Conservation (phyloP, 1,140 invertebrate species). For the Chrysomallon squamiferum region DNA sequence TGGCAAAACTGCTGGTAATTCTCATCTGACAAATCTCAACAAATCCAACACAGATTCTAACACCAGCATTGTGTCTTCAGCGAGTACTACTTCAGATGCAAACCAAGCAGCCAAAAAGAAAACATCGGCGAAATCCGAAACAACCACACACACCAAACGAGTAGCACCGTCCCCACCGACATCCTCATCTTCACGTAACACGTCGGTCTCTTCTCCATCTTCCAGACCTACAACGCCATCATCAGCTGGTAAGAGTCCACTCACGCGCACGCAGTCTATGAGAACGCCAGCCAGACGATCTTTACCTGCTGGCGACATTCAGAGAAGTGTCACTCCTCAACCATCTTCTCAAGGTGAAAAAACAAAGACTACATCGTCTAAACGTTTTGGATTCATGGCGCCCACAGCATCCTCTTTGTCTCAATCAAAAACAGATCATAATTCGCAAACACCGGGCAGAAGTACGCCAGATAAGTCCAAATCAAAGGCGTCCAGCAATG, state of each 20-base stretch:
- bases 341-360: conserved; percentile 4
- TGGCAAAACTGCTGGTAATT: background rate
- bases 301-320: background rate
- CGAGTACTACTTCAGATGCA: conserved; percentile 2
- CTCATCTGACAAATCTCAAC: conserved; percentile 27
- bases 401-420: conserved; percentile 50
- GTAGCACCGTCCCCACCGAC: background rate
- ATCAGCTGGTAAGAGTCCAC: conserved; percentile 4
- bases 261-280: conserved; percentile 48
- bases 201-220: conserved; percentile 1
- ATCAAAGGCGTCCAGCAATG: conserved; percentile 5
- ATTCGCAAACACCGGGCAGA: background rate
- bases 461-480: conserved; percentile 19
- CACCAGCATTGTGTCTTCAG: conserved; percentile 32
- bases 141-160: background rate
- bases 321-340: conserved; percentile 6
- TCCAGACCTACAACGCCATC: conserved; percentile 22
- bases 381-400: conserved; percentile 42
- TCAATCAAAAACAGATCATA: background rate
- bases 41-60: conserved; percentile 37
- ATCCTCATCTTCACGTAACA: background rate
- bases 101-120: background rate
- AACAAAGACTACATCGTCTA: conserved; percentile 5
- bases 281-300: conserved; percentile 27
- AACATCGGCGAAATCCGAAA: background rate